These are phyloP conservation scores for Sphaerophoria rueppellii DNA, from an alignment of 2,888 invertebrate species.

Conservation along the genomic window DNA sequence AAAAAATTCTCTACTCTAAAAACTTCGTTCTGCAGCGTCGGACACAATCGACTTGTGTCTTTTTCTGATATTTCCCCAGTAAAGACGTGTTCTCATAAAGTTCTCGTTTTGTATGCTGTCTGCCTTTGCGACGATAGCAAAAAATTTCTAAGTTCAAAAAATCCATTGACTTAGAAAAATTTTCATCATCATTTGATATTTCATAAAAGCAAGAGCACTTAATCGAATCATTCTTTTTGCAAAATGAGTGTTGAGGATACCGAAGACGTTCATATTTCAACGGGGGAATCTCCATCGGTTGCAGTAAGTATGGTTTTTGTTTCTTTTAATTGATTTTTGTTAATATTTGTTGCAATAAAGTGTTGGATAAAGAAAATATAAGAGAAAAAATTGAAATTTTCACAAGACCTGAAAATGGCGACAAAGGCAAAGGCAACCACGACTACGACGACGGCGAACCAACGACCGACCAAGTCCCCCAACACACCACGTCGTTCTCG, in stretches of 20 bases:
- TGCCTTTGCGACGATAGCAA: conserved; percentile 51
- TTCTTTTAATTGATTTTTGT: conserved; percentile 40
- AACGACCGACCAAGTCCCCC: conserved; percentile 51
- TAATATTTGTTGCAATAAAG: conserved; percentile 34
- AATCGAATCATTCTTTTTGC: conserved; percentile 17
- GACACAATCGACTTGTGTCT: conserved; percentile 76
- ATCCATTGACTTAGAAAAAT: conserved; percentile 76
- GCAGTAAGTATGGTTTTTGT: conserved; percentile 58
- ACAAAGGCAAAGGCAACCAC: conserved; percentile 48
- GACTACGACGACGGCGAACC: neutral
- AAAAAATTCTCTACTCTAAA: conserved; percentile 71
- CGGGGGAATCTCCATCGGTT: conserved; percentile 51
- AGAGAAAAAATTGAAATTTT: conserved; percentile 58
- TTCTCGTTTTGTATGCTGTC: conserved; percentile 29
- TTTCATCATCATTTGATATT: conserved; percentile 51
- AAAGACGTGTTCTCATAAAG: conserved; percentile 74
- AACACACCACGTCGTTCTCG: conserved; percentile 62
- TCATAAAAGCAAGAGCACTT: conserved; percentile 8
- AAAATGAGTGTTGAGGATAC: conserved; percentile 65
- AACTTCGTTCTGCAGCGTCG: conserved; percentile 68
- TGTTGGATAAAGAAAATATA: conserved; percentile 38
- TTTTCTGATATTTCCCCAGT: conserved; percentile 76
- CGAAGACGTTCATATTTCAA: conserved; percentile 31
- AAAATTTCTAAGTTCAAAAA: conserved; percentile 77
- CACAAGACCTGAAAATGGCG: conserved; percentile 71